Evolutionary conservation across 2,797 vertebrate species (phyloP).

Genomic region (Epinephelus awoara): DNA sequence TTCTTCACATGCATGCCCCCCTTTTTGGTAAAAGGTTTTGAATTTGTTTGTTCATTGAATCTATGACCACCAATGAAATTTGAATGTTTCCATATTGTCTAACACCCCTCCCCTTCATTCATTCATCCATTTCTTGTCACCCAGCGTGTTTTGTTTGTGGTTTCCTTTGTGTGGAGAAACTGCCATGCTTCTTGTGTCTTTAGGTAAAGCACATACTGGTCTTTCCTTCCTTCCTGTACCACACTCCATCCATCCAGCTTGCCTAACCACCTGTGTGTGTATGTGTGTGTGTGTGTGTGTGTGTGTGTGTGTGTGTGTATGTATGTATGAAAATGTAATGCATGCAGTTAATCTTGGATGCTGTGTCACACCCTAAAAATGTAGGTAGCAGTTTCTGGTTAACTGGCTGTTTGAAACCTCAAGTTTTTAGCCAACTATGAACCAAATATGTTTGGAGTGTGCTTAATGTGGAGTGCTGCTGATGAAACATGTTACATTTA

Average conservation of each 20-base stretch:
- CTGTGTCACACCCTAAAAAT: too few relatives aligned
- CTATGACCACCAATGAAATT: background rate
- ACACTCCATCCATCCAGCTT: background rate
- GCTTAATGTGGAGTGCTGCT: background rate
- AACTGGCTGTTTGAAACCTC: background rate
- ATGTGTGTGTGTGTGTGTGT: background rate
- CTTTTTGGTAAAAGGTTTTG: background rate
- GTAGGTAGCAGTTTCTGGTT: background rate
- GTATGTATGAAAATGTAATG: background rate
- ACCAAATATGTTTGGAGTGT: background rate
- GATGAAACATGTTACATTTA: slow-evolving; percentile 14
- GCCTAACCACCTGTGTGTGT: background rate
- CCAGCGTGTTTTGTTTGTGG: slow-evolving; percentile 14
- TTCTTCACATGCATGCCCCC: background rate
- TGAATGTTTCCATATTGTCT: slow-evolving; percentile 11
- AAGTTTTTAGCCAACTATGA: background rate
- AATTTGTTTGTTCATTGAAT: background rate
- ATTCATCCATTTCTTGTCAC: background rate
- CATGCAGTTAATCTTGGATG: too few relatives aligned
- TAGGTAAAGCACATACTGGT: slow-evolving; percentile 14
- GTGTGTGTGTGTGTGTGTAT: background rate
- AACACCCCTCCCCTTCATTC: background rate
- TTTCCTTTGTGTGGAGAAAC: slow-evolving; percentile 35
- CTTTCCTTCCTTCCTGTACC: slow-evolving; percentile 32
- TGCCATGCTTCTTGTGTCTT: background rate